Percentiles rank a stretch among this genome's conserved stretches.
Evolutionary conservation across 1,140 invertebrate species (phyloP).

Genomic region (Chionoecetes opilio): DNA sequence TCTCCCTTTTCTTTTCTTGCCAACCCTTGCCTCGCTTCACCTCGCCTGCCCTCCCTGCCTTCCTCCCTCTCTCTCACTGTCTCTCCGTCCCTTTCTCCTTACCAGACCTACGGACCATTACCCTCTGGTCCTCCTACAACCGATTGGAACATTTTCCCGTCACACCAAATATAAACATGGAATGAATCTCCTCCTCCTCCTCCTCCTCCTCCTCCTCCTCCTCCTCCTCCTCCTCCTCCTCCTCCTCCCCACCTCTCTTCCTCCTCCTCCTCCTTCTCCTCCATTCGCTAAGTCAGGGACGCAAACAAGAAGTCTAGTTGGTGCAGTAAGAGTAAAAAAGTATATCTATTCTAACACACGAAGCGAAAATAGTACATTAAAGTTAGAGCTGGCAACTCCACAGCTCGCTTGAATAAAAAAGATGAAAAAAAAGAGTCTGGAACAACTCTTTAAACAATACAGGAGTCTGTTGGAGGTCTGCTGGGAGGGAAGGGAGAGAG

Average conservation of each 20-base stretch:
- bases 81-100: too few species aligned
- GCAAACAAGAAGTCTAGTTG: neutral
- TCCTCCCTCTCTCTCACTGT: neutral
- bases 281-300: neutral
- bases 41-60: neutral
- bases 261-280: neutral
- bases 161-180: too few species aligned
- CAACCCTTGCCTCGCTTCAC: neutral
- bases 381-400: neutral
- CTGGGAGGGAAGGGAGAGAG: neutral
- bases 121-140: too few species aligned
- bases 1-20: neutral
- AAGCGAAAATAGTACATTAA: neutral
- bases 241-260: neutral
- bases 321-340: neutral
- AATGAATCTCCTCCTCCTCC: too few species aligned
- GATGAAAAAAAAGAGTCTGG: neutral
- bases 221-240: neutral
- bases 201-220: too few species aligned
- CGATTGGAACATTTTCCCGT: too few species aligned
- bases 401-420: neutral
- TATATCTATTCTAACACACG: neutral
- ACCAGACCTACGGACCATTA: too few species aligned
- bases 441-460: slow-evolving; percentile 30
- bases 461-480: neutral